Evolutionary conservation across 2,797 vertebrate species (phyloP).

Genomic region (Loris lydekkerianus): DNA sequence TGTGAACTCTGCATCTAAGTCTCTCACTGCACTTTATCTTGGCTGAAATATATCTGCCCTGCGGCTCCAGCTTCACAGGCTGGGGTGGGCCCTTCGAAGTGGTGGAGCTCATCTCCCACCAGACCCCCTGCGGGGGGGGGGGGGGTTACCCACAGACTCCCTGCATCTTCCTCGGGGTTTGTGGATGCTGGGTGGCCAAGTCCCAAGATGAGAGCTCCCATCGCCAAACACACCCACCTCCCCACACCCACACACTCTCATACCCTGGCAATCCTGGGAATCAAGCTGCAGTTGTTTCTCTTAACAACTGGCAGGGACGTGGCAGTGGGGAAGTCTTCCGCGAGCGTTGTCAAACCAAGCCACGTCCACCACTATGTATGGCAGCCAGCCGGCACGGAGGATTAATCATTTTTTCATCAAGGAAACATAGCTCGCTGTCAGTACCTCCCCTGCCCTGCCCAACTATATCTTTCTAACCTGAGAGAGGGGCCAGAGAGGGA

Average conservation of each 20-base stretch:
- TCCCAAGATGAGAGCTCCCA: neutral
- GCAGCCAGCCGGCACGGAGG: neutral
- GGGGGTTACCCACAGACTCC: neutral
- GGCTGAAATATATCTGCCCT: neutral
- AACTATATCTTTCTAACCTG: neutral
- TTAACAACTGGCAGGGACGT: fast-evolving
- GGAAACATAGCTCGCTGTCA: neutral
- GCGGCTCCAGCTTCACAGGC: neutral
- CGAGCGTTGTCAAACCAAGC: neutral
- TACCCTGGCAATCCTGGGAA: neutral
- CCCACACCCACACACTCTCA: too few relatives aligned
- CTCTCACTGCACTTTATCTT: neutral
- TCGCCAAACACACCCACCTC: too few relatives aligned
- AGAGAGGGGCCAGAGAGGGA: fast-evolving
- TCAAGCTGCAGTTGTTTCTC: neutral
- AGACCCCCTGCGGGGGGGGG: too few relatives aligned
- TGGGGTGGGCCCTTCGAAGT: neutral
- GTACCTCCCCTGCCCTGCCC: fast-evolving
- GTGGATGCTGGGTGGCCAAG: neutral
- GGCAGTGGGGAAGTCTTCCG: neutral
- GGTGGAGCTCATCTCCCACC: neutral
- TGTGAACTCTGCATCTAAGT: neutral
- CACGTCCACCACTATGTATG: fast-evolving
- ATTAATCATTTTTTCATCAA: neutral
- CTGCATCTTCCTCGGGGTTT: neutral